A percentile compares a stretch with the other conserved stretches of the same genome.
These are phyloP conservation scores for Leucosticte australis DNA, from an alignment of 2,113 vertebrate genomes.

Conservation along the genomic window DNA sequence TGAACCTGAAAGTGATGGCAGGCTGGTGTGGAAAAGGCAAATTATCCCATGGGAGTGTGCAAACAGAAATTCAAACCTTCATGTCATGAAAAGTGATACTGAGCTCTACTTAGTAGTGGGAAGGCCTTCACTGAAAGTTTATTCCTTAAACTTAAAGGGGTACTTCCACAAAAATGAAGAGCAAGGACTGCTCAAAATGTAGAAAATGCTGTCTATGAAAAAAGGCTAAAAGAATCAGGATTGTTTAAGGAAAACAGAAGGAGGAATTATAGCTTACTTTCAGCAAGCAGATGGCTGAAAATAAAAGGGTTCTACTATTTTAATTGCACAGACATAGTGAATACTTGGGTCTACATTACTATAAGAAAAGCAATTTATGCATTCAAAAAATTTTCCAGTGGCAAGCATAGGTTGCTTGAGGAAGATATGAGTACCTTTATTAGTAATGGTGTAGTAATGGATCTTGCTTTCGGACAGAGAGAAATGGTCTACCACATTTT, in stretches of 20 bases:
- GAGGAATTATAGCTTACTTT: neutral
- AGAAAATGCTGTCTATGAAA: neutral
- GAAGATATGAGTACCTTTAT: neutral
- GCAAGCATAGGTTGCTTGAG: neutral
- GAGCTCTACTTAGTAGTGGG: rapidly evolving
- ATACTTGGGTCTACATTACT: neutral
- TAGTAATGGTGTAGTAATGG: neutral
- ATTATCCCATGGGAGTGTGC: neutral
- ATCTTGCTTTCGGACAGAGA: neutral
- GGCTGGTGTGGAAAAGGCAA: neutral
- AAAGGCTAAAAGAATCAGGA: neutral
- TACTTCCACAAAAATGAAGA: neutral
- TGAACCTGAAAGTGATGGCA: neutral
- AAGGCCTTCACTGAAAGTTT: neutral
- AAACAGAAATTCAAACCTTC: neutral
- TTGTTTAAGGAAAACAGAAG: neutral
- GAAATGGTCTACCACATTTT: neutral
- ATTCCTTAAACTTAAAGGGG: neutral
- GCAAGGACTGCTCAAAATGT: neutral
- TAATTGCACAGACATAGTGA: neutral
- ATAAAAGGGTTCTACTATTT: neutral
- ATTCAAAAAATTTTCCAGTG: neutral
- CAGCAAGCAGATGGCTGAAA: neutral
- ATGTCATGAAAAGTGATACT: neutral
- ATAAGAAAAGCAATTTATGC: neutral